Percentiles rank a stretch among this genome's conserved stretches.
Evolutionary conservation across 1,140 invertebrate species (phyloP).

Genomic region (Andrena cerasifolii): DNA sequence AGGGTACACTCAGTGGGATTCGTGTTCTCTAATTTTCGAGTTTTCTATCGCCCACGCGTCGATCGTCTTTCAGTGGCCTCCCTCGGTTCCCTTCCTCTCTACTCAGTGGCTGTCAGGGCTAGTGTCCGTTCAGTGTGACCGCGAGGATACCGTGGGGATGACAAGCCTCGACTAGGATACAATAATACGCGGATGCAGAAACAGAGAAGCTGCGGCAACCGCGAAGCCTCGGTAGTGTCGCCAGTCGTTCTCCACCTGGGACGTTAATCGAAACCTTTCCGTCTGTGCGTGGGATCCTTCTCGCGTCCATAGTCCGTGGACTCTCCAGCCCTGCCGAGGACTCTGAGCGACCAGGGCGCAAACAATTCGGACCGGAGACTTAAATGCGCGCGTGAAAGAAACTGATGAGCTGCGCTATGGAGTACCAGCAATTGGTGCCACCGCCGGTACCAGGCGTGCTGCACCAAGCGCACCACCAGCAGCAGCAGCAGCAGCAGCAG

Average conservation of each 20-base stretch:
- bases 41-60: too few relatives aligned
- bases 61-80: constrained; percentile 19
- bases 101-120: not conserved
- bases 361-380: constrained; percentile 2
- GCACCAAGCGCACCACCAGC: constrained; percentile 72
- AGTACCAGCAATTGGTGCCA: constrained; percentile 81
- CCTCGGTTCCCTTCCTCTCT: not conserved
- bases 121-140: constrained; percentile 11
- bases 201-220: not conserved
- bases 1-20: too few relatives aligned
- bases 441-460: constrained; percentile 75
- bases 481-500: constrained; percentile 71
- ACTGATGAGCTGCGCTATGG: constrained; percentile 78
- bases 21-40: too few relatives aligned
- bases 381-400: constrained; percentile 64
- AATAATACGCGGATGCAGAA: not conserved
- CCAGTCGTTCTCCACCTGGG: not conserved
- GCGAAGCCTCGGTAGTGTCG: constrained; percentile 34
- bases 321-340: too few relatives aligned
- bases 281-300: not conserved
- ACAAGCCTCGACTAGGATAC: not conserved
- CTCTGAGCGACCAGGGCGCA: too few relatives aligned
- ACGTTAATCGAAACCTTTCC: too few relatives aligned
- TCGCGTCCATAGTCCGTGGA: too few relatives aligned
- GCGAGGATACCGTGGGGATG: not conserved